Evolutionary conservation across 1,140 invertebrate species (phyloP).

Genomic region (Apis dorsata): DNA sequence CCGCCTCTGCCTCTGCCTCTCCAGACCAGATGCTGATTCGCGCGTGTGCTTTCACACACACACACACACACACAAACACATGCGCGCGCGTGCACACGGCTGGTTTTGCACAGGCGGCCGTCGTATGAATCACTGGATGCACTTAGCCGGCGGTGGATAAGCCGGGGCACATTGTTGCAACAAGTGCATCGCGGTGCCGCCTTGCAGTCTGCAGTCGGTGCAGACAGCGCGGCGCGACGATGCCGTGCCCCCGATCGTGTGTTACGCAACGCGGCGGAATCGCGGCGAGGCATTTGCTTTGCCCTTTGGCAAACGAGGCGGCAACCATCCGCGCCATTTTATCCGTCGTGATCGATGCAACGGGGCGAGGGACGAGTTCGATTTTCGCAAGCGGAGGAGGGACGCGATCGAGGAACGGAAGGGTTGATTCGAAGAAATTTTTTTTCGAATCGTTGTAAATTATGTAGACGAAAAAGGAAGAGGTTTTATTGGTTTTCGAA

Average conservation of each 20-base stretch:
- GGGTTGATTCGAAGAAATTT: too few relatives aligned
- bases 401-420: too few relatives aligned
- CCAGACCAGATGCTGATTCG: slow-evolving; percentile 24
- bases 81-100: not conserved
- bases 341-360: not conserved
- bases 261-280: slow-evolving; percentile 63
- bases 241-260: slow-evolving; percentile 31
- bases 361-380: too few relatives aligned
- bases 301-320: not conserved
- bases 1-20: not conserved
- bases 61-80: too few relatives aligned
- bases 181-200: slow-evolving; percentile 74
- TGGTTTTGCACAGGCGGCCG: slow-evolving; percentile 13
- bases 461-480: too few relatives aligned
- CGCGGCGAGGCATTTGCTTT: slow-evolving; percentile 6
- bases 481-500: too few relatives aligned
- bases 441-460: too few relatives aligned
- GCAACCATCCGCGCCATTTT: not conserved
- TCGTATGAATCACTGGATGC: slow-evolving; percentile 37
- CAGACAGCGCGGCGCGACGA: slow-evolving; percentile 74
- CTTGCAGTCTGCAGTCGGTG: slow-evolving; percentile 73
- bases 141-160: slow-evolving; percentile 48
- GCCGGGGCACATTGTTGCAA: slow-evolving; percentile 67
- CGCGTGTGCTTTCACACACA: not conserved
- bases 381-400: too few relatives aligned